Percentiles rank a stretch among this genome's conserved stretches.
Conservation (phyloP, 1,140 invertebrate species). For the Drosophila watanabei region DNA sequence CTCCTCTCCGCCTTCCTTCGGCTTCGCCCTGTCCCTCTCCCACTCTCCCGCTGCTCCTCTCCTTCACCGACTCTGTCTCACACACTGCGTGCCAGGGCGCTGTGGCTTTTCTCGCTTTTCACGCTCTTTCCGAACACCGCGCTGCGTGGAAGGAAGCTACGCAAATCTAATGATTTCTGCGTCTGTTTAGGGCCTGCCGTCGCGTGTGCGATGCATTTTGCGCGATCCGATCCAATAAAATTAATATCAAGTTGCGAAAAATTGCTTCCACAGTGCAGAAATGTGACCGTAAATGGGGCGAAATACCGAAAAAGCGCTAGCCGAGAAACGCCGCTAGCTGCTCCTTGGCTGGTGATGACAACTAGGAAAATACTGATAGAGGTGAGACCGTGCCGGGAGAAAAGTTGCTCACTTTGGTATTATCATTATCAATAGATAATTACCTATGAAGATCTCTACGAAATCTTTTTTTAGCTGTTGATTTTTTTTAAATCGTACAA, state of each 20-base stretch:
- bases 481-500: neutral
- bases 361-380: neutral
- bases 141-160: conserved; percentile 2
- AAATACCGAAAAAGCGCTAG: conserved; percentile 43
- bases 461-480: neutral
- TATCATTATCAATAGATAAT: neutral
- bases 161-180: neutral
- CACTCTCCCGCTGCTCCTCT: conserved; percentile 13
- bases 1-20: conserved; percentile 20
- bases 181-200: conserved; percentile 9
- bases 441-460: neutral
- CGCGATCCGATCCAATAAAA: conserved; percentile 33
- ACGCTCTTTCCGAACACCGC: conserved; percentile 5
- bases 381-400: neutral
- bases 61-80: conserved; percentile 26
- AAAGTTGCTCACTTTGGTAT: neutral
- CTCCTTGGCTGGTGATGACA: conserved; percentile 6
- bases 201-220: conserved; percentile 25
- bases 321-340: conserved; percentile 12
- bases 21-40: conserved; percentile 10
- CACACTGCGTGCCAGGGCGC: conserved; percentile 25
- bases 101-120: conserved; percentile 24
- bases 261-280: conserved; percentile 40
- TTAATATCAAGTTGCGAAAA: conserved; percentile 51
- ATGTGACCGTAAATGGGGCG: conserved; percentile 34